Evolutionary conservation across 2,113 vertebrate genomes (phyloP).

Genomic region (Hypocryptadius cinnamomeus): DNA sequence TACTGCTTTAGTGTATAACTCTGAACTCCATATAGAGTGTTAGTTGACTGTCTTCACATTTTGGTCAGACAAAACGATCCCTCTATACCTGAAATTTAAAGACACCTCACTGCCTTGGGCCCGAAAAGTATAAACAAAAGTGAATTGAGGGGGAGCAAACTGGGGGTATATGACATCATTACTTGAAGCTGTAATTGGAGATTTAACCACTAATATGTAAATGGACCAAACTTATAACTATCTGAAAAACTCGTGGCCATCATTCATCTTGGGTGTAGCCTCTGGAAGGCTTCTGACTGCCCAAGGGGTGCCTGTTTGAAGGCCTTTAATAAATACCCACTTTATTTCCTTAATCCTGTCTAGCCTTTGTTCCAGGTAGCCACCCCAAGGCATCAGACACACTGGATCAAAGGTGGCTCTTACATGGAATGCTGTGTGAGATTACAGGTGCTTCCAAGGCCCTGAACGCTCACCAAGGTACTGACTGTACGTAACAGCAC

Average conservation of each 20-base stretch:
- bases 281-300: not conserved
- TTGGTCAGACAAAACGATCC: not conserved
- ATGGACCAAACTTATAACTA: not conserved
- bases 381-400: not conserved
- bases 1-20: not conserved
- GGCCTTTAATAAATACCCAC: not conserved
- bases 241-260: not conserved
- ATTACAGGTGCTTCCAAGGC: not conserved
- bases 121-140: not conserved
- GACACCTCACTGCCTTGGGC: not conserved
- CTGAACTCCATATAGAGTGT: not conserved
- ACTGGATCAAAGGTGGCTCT: rapidly evolving
- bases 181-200: not conserved
- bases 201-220: not conserved
- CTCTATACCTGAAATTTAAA: not conserved
- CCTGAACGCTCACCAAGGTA: not conserved
- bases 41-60: not conserved
- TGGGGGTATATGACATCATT: not conserved
- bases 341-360: not conserved
- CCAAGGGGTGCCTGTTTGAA: not conserved
- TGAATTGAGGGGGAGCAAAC: not conserved
- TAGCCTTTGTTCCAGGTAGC: not conserved
- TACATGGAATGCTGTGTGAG: rapidly evolving
- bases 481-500: rapidly evolving
- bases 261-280: not conserved